Evolutionary conservation across 2,797 vertebrate species (phyloP), one percentile per base, ranked within the genome.

Genomic region (Gorsachius magnificus): DNA sequence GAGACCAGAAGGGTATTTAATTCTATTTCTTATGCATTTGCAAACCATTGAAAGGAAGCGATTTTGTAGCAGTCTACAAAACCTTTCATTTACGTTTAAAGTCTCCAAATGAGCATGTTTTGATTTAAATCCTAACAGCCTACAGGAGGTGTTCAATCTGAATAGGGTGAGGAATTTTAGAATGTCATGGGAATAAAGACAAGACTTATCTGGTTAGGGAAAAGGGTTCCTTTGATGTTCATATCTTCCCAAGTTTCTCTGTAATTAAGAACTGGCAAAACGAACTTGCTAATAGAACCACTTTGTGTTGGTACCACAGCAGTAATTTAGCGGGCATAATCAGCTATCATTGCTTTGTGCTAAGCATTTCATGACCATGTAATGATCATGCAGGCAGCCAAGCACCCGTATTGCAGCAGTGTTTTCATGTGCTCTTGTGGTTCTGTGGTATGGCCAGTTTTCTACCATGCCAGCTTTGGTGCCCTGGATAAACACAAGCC

Each of bases 221-320:
- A 84, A 85, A 83, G 19, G 28, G 24, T 83, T 86, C 76, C 77
- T 96, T 95, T 95, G 70, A 96, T 96, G 83, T 90, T 93, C 83
- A 29, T 41, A 41, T 69, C 89, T 96, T 96, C 90, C 60, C 56
- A 87, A 48, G 74, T 81, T 91, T 88, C 80, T 64, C 83, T 95
- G 77, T 94, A 96, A 94, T 96, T 95, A 96, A 82, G 90, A 90
- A 87, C 94, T 63, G 56, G 84, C 45, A 80, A 89, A 92, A 92
- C 1, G 0, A 92, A 89, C 82, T 84, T 93, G 81, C 64, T 89
- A 75, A 77, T 66, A 41, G 64, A 85, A 83, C n/a, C 57, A 61
- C 51, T 84, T 83, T 66, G 54, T 14, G 35, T 43, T 68, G 74
- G 77, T 69, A 76, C 60, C 77, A 64, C 35, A 89, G 87, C 43